These are phyloP conservation scores for Numenius arquata DNA, from an alignment of 2,113 vertebrate species.

Conservation along the genomic window DNA sequence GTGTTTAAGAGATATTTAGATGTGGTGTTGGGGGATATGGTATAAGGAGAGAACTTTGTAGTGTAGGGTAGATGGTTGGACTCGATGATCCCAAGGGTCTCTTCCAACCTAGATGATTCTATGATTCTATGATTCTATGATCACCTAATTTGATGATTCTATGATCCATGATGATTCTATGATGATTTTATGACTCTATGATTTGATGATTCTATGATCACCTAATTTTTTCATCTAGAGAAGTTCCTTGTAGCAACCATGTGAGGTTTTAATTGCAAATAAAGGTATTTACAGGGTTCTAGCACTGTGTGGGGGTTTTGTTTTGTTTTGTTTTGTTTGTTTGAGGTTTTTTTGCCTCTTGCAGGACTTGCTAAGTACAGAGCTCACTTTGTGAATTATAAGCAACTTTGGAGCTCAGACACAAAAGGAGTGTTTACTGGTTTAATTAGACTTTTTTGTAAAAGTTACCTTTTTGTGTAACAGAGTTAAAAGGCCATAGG, in stretches of 20 bases:
- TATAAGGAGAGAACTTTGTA: no score
- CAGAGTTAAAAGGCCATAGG: not conserved
- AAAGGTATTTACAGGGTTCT: not conserved
- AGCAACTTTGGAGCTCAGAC: not conserved
- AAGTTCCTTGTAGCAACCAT: not conserved
- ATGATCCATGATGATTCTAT: no score
- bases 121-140: no score
- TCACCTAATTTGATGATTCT: no score
- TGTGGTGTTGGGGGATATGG: no score
- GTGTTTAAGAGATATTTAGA: no score
- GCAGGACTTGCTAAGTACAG: not conserved
- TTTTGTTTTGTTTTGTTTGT: not conserved
- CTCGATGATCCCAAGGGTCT: no score
- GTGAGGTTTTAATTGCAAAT: not conserved
- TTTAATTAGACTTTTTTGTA: not conserved
- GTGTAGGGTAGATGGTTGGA: no score
- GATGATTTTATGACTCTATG: no score
- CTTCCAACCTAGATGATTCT: no score
- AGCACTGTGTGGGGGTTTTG: rapidly evolving
- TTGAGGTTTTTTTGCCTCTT: not conserved
- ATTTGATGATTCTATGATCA: no score
- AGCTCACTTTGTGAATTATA: not conserved
- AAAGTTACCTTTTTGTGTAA: not conserved
- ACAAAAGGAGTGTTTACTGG: not conserved
- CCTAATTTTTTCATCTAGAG: not conserved